Conservation (phyloP, 92 coral and sea anemone species). For the Epizoanthus ramosus region DNA sequence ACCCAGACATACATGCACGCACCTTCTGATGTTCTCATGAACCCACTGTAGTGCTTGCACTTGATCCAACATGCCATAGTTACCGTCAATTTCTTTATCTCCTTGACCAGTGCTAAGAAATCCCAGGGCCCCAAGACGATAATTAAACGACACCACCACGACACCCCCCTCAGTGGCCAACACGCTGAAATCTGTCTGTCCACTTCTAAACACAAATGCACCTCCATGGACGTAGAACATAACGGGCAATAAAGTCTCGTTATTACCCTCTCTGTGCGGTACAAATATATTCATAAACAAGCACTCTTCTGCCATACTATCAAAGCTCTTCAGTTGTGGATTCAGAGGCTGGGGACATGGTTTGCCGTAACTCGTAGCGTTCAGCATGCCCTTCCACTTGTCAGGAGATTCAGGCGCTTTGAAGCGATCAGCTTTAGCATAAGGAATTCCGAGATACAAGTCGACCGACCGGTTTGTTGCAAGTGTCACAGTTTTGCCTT, state of each 20-base stretch:
- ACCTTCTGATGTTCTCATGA: slow-evolving; percentile 43
- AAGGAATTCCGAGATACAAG: slow-evolving; percentile 48
- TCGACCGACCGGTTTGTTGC: slow-evolving; percentile 5
- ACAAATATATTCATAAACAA: slow-evolving; percentile 50
- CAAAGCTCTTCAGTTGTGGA: not conserved
- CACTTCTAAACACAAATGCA: slow-evolving; percentile 39
- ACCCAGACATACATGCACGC: too few relatives aligned
- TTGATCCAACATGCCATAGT: slow-evolving; percentile 62
- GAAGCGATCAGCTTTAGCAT: slow-evolving; percentile 56
- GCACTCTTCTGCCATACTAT: slow-evolving; percentile 51
- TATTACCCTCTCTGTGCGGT: slow-evolving; percentile 24
- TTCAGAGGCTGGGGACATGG: slow-evolving; percentile 49
- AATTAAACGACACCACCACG: slow-evolving; percentile 50
- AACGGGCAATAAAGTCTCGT: slow-evolving; percentile 40
- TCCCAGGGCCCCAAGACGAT: slow-evolving; percentile 57
- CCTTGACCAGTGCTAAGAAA: slow-evolving; percentile 39
- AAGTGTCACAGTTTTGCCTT: not conserved
- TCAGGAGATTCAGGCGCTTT: slow-evolving; percentile 27
- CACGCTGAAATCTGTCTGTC: slow-evolving; percentile 34
- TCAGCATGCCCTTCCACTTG: slow-evolving; percentile 34
- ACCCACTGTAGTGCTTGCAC: slow-evolving; percentile 56
- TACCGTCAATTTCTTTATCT: slow-evolving; percentile 23
- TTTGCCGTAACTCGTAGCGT: slow-evolving; percentile 37
- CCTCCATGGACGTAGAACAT: slow-evolving; percentile 62
- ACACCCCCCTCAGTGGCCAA: slow-evolving; percentile 50